Evolutionary conservation across 1,140 invertebrate genomes (phyloP), one percentile per base, ranked within the genome.

Genomic region (Drosophila malerkotliana): DNA sequence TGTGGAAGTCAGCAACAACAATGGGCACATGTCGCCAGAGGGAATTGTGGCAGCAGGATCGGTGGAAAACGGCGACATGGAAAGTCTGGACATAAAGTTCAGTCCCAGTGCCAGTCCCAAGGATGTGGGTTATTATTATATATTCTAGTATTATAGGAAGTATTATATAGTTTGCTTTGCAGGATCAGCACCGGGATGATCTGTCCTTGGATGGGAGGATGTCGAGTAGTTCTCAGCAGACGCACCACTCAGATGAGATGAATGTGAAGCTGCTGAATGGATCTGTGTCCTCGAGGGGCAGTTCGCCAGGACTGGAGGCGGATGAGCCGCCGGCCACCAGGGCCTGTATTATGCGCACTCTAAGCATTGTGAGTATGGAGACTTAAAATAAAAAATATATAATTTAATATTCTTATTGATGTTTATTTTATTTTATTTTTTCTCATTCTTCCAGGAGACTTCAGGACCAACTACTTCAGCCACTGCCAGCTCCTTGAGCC

Each of bases 321-420:
- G 79, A 90, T 9, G 90, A 91, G 64, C 76, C 80, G 51, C 74
- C 80, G 41, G 72, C 83, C 44, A 74, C 89, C 9, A 78, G 85
- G 30, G 90, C 93, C 30, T 93, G 93, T 67, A 93, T 94, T 71
- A 92, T 93, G 77, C 93, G 92, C 56, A 92, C 93, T 18, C 85
- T 94, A 55, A 93, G 92, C 88, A 93, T 94, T 92, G 93, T 94
- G 89, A 93, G 93, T 93, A 77, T 67, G 66, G 44, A 4, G n/a
- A 39, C 0, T 4, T 37, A 6, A 45, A 52, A 14, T 44, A 14
- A 21, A 21, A 21, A 21, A 21, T n/a, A 2, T 37, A 3, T 44
- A 18, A 15, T 41, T 14, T n/a, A 14, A 14, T 41, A 14, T 10
- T 41, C 14, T 15, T 5, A 41, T 41, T 41, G 5, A 37, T 14